A percentile compares a stretch with the other conserved stretches of the same genome.
These are phyloP conservation scores for Zingel zingel DNA, from an alignment of 2,113 vertebrate species.

Conservation along the genomic window DNA sequence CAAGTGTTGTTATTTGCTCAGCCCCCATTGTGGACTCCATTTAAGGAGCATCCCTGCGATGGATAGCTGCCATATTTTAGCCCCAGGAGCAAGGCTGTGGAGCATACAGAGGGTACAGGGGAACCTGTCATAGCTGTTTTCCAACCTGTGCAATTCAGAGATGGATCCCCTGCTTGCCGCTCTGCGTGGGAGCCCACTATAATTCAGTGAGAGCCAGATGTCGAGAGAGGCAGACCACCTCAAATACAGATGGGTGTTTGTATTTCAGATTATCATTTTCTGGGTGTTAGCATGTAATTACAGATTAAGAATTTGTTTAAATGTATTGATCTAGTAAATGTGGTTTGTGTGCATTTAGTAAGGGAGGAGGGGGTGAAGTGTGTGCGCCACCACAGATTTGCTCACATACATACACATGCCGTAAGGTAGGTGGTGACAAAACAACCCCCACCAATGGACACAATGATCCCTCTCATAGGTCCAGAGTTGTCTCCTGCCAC, in stretches of 20 bases:
- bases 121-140: slow-evolving; percentile 46
- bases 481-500: slow-evolving; percentile 20
- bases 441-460: slow-evolving; percentile 22
- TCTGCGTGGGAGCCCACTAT: slow-evolving; percentile 37
- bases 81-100: slow-evolving; percentile 51
- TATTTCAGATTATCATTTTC: slow-evolving; percentile 44
- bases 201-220: slow-evolving; percentile 63
- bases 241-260: slow-evolving; percentile 58
- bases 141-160: slow-evolving; percentile 46
- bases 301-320: slow-evolving; percentile 52
- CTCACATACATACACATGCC: slow-evolving; percentile 2
- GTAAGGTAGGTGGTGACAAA: slow-evolving; percentile 39
- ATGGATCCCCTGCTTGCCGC: slow-evolving; percentile 18
- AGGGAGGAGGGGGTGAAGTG: background rate
- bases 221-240: slow-evolving; percentile 49
- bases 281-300: slow-evolving; percentile 33
- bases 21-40: slow-evolving; percentile 51
- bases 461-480: slow-evolving; percentile 20
- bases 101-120: slow-evolving; percentile 45
- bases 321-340: slow-evolving; percentile 39
- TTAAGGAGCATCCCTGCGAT: slow-evolving; percentile 43
- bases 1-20: slow-evolving; percentile 65
- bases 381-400: background rate
- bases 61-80: slow-evolving; percentile 61
- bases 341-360: slow-evolving; percentile 23